phyloP scores from a whole-genome alignment of 2,888 invertebrate species.

The Apodemia zela region DNA sequence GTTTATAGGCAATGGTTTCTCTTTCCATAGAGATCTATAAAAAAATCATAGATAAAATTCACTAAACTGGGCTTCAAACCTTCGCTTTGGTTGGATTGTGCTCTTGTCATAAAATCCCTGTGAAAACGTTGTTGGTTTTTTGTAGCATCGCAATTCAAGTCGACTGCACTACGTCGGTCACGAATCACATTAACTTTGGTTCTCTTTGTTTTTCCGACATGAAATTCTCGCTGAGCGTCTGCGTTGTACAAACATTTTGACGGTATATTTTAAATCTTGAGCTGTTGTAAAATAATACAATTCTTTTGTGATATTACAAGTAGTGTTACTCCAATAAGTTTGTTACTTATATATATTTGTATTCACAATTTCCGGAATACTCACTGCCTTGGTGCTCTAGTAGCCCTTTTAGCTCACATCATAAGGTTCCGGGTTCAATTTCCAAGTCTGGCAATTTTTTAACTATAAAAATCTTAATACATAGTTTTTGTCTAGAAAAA shows the following conservation, averaged over 20 bases:
- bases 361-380: background rate
- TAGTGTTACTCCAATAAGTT: background rate
- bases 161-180: conserved; percentile 14
- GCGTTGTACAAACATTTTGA: conserved; percentile 9
- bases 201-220: conserved; percentile 12
- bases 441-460: no score
- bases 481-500: no score
- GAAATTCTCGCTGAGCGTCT: conserved; percentile 4
- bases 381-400: no score
- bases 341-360: background rate
- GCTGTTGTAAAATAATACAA: conserved; percentile 2
- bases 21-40: no score
- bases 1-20: no score
- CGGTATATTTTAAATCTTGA: conserved; percentile 11
- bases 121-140: conserved; percentile 5
- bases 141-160: background rate
- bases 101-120: conserved; percentile 1
- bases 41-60: no score
- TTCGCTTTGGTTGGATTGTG: background rate
- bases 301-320: background rate
- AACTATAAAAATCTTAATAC: no score
- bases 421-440: no score
- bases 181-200: conserved; percentile 14
- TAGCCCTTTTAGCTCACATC: no score
- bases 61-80: background rate